phyloP scores from a whole-genome alignment of 2,888 invertebrate species.

The Hyles lineata region DNA sequence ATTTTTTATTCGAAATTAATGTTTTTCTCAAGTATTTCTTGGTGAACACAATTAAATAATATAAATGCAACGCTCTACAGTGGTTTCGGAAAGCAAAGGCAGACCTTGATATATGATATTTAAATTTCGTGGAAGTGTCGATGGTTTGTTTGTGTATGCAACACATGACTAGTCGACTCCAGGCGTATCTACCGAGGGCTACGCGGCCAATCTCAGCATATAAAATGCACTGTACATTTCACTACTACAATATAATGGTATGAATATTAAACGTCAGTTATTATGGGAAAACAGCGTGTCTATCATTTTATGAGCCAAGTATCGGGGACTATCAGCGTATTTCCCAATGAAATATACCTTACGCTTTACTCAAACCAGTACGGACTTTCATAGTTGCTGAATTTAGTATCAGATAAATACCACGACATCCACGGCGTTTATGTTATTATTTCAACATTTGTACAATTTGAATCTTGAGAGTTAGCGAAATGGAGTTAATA shows the following conservation, averaged over 20 bases:
- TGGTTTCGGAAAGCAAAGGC: neutral
- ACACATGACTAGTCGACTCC: neutral
- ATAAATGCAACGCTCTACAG: neutral
- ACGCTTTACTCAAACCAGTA: neutral
- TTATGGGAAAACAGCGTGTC: neutral
- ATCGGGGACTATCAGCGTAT: neutral
- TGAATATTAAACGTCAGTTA: neutral
- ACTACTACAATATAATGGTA: neutral
- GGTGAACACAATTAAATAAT: neutral
- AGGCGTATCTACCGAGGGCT: neutral
- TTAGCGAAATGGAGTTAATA: neutral
- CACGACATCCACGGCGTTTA: neutral
- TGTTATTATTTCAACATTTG: neutral
- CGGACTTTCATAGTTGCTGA: neutral
- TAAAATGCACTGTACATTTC: constrained; percentile 3
- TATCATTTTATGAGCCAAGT: neutral
- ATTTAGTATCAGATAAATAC: neutral
- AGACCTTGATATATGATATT: constrained; percentile 19
- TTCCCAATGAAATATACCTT: neutral
- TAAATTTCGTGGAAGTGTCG: constrained; percentile 1
- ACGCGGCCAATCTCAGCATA: neutral
- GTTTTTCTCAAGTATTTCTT: neutral
- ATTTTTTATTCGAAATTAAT: neutral
- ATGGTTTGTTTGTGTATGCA: neutral
- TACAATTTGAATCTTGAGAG: neutral